Base-by-base conservation (phyloP, 2,888 invertebrate genomes). In the Choristoneura rosaceana region DNA sequence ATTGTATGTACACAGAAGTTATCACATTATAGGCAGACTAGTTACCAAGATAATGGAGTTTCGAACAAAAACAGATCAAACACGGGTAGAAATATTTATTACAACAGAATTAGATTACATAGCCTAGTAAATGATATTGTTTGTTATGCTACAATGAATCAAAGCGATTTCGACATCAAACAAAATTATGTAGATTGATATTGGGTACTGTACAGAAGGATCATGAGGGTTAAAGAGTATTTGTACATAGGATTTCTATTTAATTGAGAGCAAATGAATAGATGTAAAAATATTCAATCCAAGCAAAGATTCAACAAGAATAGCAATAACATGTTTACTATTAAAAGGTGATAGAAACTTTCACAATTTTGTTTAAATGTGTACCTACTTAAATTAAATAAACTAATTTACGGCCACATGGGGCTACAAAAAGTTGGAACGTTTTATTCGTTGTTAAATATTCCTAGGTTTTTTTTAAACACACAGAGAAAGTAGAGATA, bases 31-130 rank as follows among this genome's bases (percentile, higher is more conserved):
- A 14, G 34, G 12, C 58, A 33, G 17, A 9, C 52, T 17, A 25
- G 55, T 25, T 55, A 55, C 25, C 25, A 25, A 55, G 55, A 55
- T 47, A 47, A 63, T 33, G 47, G 33, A 50, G 10, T 47, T 50
- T 34, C 15, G 34, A 65, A 70, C 75, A 75, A 81, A 75, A 76
- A 76, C 73, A 69, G 17, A 66, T 52, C 61, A 55, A 15, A 67
- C 70, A 78, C 79, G 75, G 77, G 82, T 83, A 83, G 82, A 84
- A 84, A 84, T 83, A 81, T 84, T 83, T 84, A 84, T 81, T 84
- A 80, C 81, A 83, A 83, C 74, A 75, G 74, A 75, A 69, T 69
- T 74, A 74, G 55, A 74, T 34, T 75, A 75, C 74, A 75, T 71
- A 70, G 73, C 66, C 70, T 73, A 70, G 9, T 50, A 63, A 71